Conservation (phyloP, 2,888 invertebrate species). For the Polietes domitor region DNA sequence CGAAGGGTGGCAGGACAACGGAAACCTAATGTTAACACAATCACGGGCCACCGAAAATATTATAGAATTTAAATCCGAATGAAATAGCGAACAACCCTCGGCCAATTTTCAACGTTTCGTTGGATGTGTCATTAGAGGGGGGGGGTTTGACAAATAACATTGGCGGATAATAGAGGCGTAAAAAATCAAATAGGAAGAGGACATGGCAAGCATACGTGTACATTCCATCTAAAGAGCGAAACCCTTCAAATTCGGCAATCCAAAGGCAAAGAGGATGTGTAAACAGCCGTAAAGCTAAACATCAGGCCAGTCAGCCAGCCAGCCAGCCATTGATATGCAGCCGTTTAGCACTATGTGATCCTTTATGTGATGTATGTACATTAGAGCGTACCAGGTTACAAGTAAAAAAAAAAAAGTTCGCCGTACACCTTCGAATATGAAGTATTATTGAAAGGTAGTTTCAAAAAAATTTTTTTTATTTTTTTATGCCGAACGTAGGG, state of each 20-base stretch:
- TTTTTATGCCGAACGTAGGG: no score
- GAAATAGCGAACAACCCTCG: constrained; percentile 34
- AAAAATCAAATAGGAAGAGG: constrained; percentile 62
- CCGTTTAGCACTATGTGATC: neutral
- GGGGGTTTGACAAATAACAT: constrained; percentile 49
- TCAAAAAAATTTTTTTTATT: no score
- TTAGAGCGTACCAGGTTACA: neutral
- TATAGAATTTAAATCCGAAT: constrained; percentile 46
- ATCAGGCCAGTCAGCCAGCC: constrained; percentile 36
- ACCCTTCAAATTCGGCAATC: constrained; percentile 49
- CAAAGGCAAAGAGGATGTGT: constrained; percentile 42
- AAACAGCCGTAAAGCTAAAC: constrained; percentile 63
- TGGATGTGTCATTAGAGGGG: constrained; percentile 16
- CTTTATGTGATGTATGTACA: constrained; percentile 42
- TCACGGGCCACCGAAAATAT: constrained; percentile 15
- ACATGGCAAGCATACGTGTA: constrained; percentile 38
- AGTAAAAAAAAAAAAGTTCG: no score
- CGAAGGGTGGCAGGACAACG: constrained; percentile 4
- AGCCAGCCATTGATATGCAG: constrained; percentile 43
- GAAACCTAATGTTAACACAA: constrained; percentile 9
- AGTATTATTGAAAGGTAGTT: no score
- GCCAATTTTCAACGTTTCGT: neutral
- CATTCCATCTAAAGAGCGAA: constrained; percentile 6
- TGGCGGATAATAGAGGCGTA: constrained; percentile 58
- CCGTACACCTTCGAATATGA: no score